phyloP scores from a whole-genome alignment of 2,888 invertebrate genomes.

The Agriotes lineatus region DNA sequence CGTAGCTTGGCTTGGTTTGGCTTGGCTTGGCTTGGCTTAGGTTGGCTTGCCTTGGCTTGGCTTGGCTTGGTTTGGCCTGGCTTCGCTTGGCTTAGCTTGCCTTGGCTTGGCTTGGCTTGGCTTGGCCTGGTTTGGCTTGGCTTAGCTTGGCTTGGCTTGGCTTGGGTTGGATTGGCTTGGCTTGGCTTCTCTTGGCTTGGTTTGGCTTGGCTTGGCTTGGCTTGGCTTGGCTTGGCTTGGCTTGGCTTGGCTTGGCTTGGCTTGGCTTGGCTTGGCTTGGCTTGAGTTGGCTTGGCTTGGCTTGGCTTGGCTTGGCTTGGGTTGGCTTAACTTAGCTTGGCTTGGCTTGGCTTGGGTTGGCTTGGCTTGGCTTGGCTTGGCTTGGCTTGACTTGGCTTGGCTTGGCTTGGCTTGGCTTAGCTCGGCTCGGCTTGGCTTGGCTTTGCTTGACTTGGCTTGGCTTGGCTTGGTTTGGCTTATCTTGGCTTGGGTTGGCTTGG shows the following conservation, averaged over 20 bases:
- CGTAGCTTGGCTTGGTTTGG: not conserved
- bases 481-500: not conserved
- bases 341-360: no score
- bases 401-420: no score
- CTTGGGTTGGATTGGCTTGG: not conserved
- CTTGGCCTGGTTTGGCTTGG: conserved; percentile 1
- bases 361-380: no score
- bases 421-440: no score
- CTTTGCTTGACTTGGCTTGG: not conserved
- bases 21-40: not conserved
- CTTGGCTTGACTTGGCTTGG: no score
- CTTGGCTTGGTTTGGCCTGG: not conserved
- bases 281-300: no score
- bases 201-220: not conserved
- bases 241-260: no score
- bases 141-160: conserved; percentile 1
- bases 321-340: no score
- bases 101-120: not conserved
- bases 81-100: not conserved
- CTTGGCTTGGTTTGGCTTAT: not conserved
- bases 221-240: conserved; percentile 1
- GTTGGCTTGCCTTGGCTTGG: not conserved
- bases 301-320: no score
- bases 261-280: not conserved
- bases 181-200: not conserved